phyloP scores from a whole-genome alignment of 2,888 invertebrate species.

The Helicoverpa assulta region DNA sequence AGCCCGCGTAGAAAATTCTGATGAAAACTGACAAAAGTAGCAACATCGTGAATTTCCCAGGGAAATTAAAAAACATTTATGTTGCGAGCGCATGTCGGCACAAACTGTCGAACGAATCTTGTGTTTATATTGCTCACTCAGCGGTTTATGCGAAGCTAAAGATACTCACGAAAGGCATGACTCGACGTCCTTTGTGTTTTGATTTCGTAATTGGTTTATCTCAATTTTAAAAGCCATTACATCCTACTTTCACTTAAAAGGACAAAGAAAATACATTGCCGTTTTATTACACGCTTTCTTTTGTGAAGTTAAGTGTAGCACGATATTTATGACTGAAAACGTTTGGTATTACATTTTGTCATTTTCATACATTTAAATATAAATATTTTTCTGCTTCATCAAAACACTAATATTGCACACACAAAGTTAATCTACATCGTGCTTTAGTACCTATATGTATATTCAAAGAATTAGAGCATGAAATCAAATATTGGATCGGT shows the following conservation, averaged over 20 bases:
- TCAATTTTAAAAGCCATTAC: constrained; percentile 41
- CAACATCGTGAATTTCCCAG: constrained; percentile 70
- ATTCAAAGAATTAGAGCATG: constrained; percentile 10
- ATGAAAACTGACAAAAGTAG: constrained; percentile 69
- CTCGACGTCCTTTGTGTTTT: constrained; percentile 50
- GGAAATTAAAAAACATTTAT: constrained; percentile 70
- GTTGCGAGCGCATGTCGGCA: constrained; percentile 62
- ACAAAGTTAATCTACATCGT: constrained; percentile 2
- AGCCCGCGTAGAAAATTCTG: constrained; percentile 67
- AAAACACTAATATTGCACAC: background rate
- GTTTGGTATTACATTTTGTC: constrained; percentile 4
- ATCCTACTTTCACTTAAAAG: constrained; percentile 27
- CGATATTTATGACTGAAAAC: constrained; percentile 14
- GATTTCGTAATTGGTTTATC: constrained; percentile 49
- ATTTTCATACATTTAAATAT: constrained; percentile 16
- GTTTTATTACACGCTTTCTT: constrained; percentile 23
- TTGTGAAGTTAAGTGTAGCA: constrained; percentile 10
- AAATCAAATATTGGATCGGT: constrained; percentile 45
- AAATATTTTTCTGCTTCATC: constrained; percentile 5
- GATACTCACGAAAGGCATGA: constrained; percentile 40
- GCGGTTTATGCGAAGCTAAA: constrained; percentile 50
- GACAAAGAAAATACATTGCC: constrained; percentile 42
- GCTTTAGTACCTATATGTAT: constrained; percentile 24
- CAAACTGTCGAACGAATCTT: constrained; percentile 56
- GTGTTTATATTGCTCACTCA: constrained; percentile 65